Evolutionary conservation across 1,140 invertebrate species (phyloP), one percentile per base, ranked within the genome.

Genomic region (Trichonephila inaurata): DNA sequence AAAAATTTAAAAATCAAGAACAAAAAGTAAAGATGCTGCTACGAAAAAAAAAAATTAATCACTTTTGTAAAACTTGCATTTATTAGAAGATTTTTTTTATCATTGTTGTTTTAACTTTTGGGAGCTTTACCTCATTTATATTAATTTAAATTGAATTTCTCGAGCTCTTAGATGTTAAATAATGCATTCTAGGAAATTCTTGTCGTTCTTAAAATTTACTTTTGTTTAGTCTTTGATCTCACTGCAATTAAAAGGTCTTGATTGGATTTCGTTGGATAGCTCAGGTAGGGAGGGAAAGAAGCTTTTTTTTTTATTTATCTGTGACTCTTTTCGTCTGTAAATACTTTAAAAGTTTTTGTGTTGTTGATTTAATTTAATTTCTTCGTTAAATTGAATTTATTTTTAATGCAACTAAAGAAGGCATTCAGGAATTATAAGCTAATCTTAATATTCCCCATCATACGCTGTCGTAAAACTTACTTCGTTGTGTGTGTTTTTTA

Each of bases 151-250:
- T 87, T 87, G 83, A 86, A 86, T 86, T 44, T 58, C 24, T 5
- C 58, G 24, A 28, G n/a, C 24, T 28, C 28, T 60, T 62, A 87
- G 85, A 87, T 62, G 85, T 62, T 87, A 87, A 87, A 87, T 87
- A 87, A 87, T 87, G 85, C 16, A 61, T 87, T 28, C 21, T 4
- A 61, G 6, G 2, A 62, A 60, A 62, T 87, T 87, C n/a, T 61
- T 61, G 51, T 2, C 51, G 33, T 87, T 87, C 28, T 61, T 28
- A 87, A 87, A 87, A 82, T 51, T 33, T 61, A 19, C 28, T 87
- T 87, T 87, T 87, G 51, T 87, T 87, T 87, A 28, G 51, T 61
- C 85, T 87, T 87, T 87, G 85, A 87, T 87, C 60, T 87, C 60
- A 51, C 8, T 19, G 77, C 85, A 87, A 87, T 87, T 87, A 87